Percentiles rank a stretch among this genome's conserved stretches.
phyloP scores from a whole-genome alignment of 30 jellyfish, hydroid and myxozoan species.

The Cassiopea andromeda region DNA sequence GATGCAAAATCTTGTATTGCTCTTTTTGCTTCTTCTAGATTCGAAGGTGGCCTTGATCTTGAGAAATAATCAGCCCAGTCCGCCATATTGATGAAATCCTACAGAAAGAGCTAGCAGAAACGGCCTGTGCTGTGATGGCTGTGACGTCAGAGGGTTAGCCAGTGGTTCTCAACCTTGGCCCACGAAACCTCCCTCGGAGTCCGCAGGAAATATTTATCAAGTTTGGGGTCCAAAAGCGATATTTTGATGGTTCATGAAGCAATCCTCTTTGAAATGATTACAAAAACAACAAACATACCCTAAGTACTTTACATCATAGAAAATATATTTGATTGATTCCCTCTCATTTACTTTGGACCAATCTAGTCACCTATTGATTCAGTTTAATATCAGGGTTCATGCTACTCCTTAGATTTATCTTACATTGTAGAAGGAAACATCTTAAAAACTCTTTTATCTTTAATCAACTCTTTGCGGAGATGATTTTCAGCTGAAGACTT shows the following conservation, averaged over 20 bases:
- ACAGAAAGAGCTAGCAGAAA: background rate
- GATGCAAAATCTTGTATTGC: conserved; percentile 95
- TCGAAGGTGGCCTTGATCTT: conserved; percentile 95
- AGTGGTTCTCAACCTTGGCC: background rate
- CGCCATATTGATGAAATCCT: conserved; percentile 74
- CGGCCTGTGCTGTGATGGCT: background rate
- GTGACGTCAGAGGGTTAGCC: conserved; percentile 7
- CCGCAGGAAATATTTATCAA: background rate
- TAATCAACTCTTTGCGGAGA: no score
- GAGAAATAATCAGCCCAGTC: conserved; percentile 97
- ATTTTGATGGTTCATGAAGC: background rate
- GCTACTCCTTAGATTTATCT: no score
- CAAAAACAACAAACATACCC: background rate
- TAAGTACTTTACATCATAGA: no score
- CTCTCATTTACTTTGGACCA: no score
- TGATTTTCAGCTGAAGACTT: no score
- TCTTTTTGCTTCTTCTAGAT: conserved; percentile 97
- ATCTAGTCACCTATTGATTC: no score
- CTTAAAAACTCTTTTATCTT: no score
- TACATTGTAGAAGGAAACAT: no score
- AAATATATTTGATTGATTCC: no score
- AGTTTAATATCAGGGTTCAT: no score
- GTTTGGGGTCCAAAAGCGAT: background rate
- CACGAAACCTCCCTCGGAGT: background rate
- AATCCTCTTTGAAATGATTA: no score